These are phyloP conservation scores for Coelopa pilipes DNA, from an alignment of 2,888 invertebrate genomes.

Conservation along the genomic window DNA sequence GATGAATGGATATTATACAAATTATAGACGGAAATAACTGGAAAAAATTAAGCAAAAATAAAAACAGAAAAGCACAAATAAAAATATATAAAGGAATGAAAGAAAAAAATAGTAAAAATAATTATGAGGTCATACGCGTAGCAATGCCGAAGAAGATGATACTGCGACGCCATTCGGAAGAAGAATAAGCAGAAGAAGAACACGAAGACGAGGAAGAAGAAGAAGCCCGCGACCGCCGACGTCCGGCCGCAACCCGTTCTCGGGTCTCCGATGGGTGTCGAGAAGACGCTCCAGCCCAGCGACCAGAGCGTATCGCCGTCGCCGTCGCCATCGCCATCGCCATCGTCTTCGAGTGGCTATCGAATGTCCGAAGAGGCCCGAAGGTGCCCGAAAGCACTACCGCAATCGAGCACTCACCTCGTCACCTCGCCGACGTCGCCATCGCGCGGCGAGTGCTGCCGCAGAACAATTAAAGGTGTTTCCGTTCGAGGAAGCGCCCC, in stretches of 20 bases:
- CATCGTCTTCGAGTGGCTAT: too few species aligned
- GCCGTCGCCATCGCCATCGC: too few species aligned
- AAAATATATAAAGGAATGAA: constrained; percentile 12
- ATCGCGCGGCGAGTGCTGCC: too few species aligned
- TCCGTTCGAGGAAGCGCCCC: too few species aligned
- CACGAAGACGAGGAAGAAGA: not conserved
- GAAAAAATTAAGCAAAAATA: not conserved
- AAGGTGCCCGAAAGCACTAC: too few species aligned
- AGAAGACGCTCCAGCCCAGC: not conserved
- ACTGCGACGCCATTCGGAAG: not conserved
- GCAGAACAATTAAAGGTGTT: too few species aligned
- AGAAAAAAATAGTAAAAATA: constrained; percentile 44
- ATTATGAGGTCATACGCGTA: constrained; percentile 50
- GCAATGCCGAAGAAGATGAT: constrained; percentile 11
- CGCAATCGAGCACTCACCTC: too few species aligned
- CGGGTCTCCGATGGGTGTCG: not conserved
- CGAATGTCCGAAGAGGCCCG: too few species aligned
- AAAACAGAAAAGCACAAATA: constrained; percentile 44
- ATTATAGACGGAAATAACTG: constrained; percentile 30
- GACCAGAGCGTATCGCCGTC: too few species aligned
- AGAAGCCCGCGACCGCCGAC: not conserved
- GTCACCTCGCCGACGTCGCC: too few species aligned
- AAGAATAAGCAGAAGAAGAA: not conserved
- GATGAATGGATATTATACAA: constrained; percentile 5
- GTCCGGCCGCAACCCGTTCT: not conserved